A percentile compares a stretch with the other conserved stretches of the same genome.
Evolutionary conservation across 2,113 vertebrate species (phyloP).

Genomic region (Pelecanus crispus): DNA sequence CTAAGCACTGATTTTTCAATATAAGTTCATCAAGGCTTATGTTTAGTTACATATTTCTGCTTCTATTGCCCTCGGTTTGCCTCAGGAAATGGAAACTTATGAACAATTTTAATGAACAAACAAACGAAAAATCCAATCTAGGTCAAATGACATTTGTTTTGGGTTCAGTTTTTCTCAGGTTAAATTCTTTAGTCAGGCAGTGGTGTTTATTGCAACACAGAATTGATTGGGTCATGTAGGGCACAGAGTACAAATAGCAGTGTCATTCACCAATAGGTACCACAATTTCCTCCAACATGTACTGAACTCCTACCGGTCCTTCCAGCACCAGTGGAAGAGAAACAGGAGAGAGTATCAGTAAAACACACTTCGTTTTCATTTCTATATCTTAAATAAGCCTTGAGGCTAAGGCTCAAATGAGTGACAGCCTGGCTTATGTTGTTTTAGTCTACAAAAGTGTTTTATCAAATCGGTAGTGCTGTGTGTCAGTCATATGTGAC

Average conservation of each 20-base stretch:
- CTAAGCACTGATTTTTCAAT: neutral
- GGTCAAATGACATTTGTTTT: constrained; percentile 69
- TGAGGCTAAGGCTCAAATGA: constrained; percentile 76
- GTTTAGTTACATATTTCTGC: neutral
- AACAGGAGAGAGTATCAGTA: constrained; percentile 38
- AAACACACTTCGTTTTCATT: constrained; percentile 62
- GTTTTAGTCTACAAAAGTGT: constrained; percentile 75
- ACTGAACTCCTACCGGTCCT: constrained; percentile 55
- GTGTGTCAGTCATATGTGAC: constrained; percentile 79
- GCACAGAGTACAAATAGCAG: constrained; percentile 67
- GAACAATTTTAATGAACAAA: constrained; percentile 66
- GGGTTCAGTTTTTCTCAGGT: constrained; percentile 57
- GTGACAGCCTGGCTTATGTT: constrained; percentile 78
- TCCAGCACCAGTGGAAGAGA: constrained; percentile 51
- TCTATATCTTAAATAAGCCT: constrained; percentile 73
- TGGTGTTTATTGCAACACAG: constrained; percentile 55
- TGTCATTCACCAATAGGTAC: constrained; percentile 68
- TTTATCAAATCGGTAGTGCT: constrained; percentile 75
- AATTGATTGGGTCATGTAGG: constrained; percentile 71
- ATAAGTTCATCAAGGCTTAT: neutral
- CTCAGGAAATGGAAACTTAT: constrained; percentile 44
- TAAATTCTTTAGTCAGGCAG: constrained; percentile 60
- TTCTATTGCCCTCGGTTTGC: neutral
- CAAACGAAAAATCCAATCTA: constrained; percentile 60
- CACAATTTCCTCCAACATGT: constrained; percentile 65